Evolutionary conservation across 2,888 invertebrate genomes (phyloP).

Genomic region (Sympetrum striolatum): DNA sequence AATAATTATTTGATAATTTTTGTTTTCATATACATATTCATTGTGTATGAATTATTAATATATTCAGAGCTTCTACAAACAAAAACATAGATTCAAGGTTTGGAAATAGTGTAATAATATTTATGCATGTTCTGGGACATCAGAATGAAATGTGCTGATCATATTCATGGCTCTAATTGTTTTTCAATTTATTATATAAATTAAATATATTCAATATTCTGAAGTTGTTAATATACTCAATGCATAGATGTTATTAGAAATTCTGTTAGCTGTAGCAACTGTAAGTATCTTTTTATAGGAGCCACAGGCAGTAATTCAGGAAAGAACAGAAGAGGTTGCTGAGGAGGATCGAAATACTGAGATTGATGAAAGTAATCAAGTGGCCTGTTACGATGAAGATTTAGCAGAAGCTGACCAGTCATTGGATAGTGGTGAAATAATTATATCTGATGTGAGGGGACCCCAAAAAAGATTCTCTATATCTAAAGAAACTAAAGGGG

Average conservation of each 20-base stretch:
- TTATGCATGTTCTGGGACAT: too few species aligned
- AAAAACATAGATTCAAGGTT: too few species aligned
- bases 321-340: neutral
- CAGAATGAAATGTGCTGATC: too few species aligned
- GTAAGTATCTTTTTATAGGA: neutral
- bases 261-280: too few species aligned
- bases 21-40: too few species aligned
- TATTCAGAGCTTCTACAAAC: too few species aligned
- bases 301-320: neutral
- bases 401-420: conserved; percentile 83
- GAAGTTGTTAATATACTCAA: neutral
- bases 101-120: too few species aligned
- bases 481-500: neutral
- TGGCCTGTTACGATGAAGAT: conserved; percentile 65
- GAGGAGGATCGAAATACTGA: conserved; percentile 15
- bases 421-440: neutral
- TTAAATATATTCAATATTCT: neutral
- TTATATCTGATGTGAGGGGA: neutral
- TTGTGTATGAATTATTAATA: too few species aligned
- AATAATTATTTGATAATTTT: too few species aligned
- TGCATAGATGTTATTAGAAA: too few species aligned
- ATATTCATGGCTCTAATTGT: too few species aligned
- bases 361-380: neutral
- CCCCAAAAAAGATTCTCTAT: neutral
- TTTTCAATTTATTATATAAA: neutral